Conservation (phyloP, 37 sponge, comb jelly and placozoan genomes). For the Aphrocallistes beatrix region DNA sequence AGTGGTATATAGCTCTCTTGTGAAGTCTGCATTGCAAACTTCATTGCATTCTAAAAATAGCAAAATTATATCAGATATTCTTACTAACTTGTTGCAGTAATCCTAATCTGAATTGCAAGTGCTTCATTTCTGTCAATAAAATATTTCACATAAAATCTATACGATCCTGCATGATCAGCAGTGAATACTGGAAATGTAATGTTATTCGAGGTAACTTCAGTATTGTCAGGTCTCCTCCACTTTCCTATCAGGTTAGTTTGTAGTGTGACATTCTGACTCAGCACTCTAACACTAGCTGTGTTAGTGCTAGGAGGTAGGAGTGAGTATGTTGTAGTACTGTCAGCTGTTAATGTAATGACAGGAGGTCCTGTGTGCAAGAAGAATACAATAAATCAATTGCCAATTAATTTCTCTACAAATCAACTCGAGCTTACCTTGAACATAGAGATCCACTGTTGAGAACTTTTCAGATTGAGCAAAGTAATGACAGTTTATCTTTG, state of each 20-base stretch:
- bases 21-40: background rate
- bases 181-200: background rate
- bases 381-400: too few species aligned
- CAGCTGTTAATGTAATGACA: too few species aligned
- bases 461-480: too few species aligned
- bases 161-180: background rate
- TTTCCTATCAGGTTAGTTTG: background rate
- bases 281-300: background rate
- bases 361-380: too few species aligned
- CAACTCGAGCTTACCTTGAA: too few species aligned
- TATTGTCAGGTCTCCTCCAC: background rate
- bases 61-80: background rate
- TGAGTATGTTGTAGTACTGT: background rate
- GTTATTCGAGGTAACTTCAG: background rate
- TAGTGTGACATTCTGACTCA: background rate
- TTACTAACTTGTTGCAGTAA: background rate
- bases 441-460: too few species aligned
- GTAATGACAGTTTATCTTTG: too few species aligned
- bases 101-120: background rate
- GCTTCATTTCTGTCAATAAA: background rate
- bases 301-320: background rate
- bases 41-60: background rate
- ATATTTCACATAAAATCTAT: background rate
- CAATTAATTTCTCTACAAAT: too few species aligned
- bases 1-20: background rate